A percentile compares a stretch with the other conserved stretches of the same genome.
These are phyloP conservation scores for Hemiscyllium ocellatum DNA, from an alignment of 2,113 vertebrate species.

Conservation along the genomic window DNA sequence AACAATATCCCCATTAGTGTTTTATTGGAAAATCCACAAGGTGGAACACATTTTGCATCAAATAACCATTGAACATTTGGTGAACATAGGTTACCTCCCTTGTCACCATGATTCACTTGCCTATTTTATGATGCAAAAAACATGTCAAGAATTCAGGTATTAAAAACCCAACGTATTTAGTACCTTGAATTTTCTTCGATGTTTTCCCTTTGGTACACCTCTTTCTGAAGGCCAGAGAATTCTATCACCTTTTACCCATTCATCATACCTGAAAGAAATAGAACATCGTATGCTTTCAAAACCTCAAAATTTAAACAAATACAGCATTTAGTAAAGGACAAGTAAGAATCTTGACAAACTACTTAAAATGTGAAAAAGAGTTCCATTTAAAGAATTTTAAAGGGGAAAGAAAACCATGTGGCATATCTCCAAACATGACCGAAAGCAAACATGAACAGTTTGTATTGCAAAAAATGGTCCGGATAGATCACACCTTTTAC, in stretches of 20 bases:
- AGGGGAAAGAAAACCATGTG: not conserved
- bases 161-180: conserved; percentile 37
- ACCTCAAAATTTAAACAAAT: not conserved
- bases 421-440: not conserved
- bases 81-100: not conserved
- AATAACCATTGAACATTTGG: not conserved
- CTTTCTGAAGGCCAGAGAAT: conserved; percentile 96
- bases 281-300: not conserved
- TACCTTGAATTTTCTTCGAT: conserved; percentile 89
- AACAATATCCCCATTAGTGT: not conserved
- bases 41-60: not conserved
- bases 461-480: not conserved
- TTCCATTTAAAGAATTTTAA: not conserved
- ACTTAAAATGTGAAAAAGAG: not conserved
- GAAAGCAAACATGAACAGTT: not conserved
- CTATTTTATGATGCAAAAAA: not conserved
- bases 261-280: conserved; percentile 75
- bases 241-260: conserved; percentile 96
- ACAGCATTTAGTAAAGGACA: not conserved
- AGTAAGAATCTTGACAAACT: not conserved
- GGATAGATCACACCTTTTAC: not conserved
- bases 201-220: conserved; percentile 80
- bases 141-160: not conserved
- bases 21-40: not conserved
- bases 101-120: not conserved